phyloP scores from a whole-genome alignment of 1,140 invertebrate genomes.

The Drosophila azteca region DNA sequence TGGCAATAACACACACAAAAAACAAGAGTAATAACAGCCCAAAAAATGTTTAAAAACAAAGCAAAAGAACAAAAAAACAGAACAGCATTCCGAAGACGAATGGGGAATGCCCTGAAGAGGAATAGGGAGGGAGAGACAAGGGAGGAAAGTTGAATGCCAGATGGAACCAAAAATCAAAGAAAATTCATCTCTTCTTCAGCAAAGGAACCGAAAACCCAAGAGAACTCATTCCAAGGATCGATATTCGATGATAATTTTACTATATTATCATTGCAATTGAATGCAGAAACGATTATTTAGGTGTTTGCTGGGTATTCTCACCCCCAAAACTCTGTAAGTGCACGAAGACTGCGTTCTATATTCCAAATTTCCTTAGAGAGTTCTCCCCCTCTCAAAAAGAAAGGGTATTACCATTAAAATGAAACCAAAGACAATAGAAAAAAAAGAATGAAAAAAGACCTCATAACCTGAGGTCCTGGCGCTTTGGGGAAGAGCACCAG shows the following conservation, averaged over 20 bases:
- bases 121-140: neutral
- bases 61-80: conserved; percentile 12
- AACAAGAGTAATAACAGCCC: conserved; percentile 23
- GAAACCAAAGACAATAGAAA: conserved; percentile 44
- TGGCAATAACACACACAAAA: neutral
- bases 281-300: too few relatives aligned
- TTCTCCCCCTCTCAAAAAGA: conserved; percentile 12
- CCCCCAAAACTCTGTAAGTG: too few relatives aligned
- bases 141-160: too few relatives aligned
- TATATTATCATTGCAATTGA: too few relatives aligned
- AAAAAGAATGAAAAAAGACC: conserved; percentile 59
- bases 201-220: too few relatives aligned
- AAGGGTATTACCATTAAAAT: conserved; percentile 41
- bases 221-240: too few relatives aligned
- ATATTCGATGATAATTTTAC: too few relatives aligned
- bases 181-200: too few relatives aligned
- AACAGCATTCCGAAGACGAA: conserved; percentile 25
- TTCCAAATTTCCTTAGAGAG: neutral
- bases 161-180: too few relatives aligned
- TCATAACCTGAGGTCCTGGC: conserved; percentile 63
- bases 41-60: conserved; percentile 40
- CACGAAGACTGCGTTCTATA: too few relatives aligned
- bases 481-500: conserved; percentile 7
- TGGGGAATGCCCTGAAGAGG: conserved; percentile 27
- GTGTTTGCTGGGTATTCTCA: too few relatives aligned